Evolutionary conservation across 92 coral and sea anemone species (phyloP).

Genomic region (Phymanthus crucifer): DNA sequence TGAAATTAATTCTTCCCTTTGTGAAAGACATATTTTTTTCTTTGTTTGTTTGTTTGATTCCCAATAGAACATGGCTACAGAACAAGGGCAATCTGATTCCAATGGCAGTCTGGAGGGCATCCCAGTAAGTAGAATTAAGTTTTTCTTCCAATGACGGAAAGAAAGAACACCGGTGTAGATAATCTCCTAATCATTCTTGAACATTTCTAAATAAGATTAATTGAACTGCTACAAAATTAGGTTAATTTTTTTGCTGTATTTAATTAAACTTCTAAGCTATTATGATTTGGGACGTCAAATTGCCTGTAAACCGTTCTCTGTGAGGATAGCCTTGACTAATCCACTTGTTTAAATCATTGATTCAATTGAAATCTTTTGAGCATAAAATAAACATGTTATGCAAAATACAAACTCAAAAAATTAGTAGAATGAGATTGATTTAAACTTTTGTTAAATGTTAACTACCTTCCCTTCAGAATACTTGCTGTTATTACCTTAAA

Average conservation of each 20-base stretch:
- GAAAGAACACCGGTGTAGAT: background rate
- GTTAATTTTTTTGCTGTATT: background rate
- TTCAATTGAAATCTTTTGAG: background rate
- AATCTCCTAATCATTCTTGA: slow-evolving; percentile 13
- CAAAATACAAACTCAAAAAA: background rate
- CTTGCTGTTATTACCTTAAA: background rate
- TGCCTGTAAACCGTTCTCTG: background rate
- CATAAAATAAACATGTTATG: background rate
- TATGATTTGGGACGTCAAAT: background rate
- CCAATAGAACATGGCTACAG: slow-evolving; percentile 82
- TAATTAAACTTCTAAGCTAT: background rate
- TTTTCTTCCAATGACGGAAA: background rate
- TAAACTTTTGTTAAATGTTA: background rate
- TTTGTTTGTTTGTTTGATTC: slow-evolving; percentile 10
- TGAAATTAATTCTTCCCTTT: background rate
- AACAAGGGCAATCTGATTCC: slow-evolving; percentile 78
- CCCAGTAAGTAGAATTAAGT: slow-evolving; percentile 61
- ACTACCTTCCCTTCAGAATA: no score
- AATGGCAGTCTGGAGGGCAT: slow-evolving; percentile 66
- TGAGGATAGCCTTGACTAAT: background rate
- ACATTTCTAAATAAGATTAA: background rate
- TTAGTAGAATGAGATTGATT: background rate
- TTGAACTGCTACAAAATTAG: background rate
- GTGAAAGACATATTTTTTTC: background rate
- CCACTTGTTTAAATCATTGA: background rate